Conservation (phyloP, 2,113 vertebrate species). For the Salvelinus sp. region DNA sequence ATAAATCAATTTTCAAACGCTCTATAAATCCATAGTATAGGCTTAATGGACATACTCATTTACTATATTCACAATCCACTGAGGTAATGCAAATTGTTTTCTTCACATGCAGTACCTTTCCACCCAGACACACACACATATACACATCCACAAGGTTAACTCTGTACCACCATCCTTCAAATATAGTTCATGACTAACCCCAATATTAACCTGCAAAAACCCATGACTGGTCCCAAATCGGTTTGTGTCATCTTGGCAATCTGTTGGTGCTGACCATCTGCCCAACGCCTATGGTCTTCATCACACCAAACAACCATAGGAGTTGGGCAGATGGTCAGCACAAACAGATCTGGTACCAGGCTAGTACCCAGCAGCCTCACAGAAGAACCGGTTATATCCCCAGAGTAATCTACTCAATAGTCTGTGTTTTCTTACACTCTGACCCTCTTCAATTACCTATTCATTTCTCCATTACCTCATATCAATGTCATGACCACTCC, state of each 20-base stretch:
- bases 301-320: background rate
- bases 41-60: background rate
- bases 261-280: no score
- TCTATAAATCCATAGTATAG: background rate
- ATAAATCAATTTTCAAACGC: background rate
- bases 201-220: no score
- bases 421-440: background rate
- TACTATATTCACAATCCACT: background rate
- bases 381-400: constrained; percentile 32
- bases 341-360: background rate
- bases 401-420: background rate
- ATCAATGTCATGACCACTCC: background rate
- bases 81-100: background rate
- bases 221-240: background rate
- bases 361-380: constrained; percentile 23
- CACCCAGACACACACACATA: constrained; percentile 5
- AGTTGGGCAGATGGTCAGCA: background rate
- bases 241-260: no score
- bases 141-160: background rate
- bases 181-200: background rate
- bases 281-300: background rate
- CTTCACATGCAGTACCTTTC: background rate
- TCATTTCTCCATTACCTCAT: background rate
- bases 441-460: background rate
- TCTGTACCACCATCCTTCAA: constrained; percentile 4